Conservation (phyloP, 2,888 invertebrate genomes). For the Protophormia terraenovae region DNA sequence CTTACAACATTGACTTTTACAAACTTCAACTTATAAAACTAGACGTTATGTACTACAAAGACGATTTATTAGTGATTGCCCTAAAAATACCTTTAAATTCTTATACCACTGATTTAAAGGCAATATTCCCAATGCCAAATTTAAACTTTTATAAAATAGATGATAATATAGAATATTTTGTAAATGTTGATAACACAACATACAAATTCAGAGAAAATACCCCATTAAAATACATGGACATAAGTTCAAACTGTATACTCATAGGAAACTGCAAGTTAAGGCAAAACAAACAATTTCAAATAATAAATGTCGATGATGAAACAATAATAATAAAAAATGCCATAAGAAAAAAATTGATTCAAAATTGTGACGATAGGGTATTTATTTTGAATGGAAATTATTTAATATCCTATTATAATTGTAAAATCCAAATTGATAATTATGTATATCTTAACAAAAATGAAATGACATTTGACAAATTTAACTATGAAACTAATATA, state of each 20-base stretch:
- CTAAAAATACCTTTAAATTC: slow-evolving; percentile 2
- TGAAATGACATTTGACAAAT: slow-evolving; percentile 19
- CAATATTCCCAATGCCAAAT: slow-evolving; percentile 4
- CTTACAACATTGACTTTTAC: slow-evolving; percentile 10
- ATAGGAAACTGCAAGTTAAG: too few species aligned
- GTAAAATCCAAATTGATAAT: slow-evolving; percentile 1
- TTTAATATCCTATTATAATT: slow-evolving; percentile 20
- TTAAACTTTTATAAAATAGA: slow-evolving; percentile 11
- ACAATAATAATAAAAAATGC: slow-evolving; percentile 20
- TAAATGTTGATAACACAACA: too few species aligned
- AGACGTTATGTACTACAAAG: neutral
- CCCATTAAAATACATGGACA: too few species aligned
- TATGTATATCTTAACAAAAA: slow-evolving; percentile 8
- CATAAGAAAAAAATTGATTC: neutral
- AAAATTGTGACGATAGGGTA: neutral
- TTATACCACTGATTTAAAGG: neutral
- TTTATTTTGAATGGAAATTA: slow-evolving; percentile 24
- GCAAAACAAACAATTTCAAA: slow-evolving; percentile 5
- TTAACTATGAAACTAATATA: slow-evolving; percentile 3
- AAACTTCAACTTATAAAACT: slow-evolving; percentile 1
- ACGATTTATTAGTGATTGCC: slow-evolving; percentile 13
- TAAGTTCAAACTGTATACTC: too few species aligned
- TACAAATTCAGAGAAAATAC: too few species aligned
- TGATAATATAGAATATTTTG: slow-evolving; percentile 24
- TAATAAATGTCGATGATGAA: slow-evolving; percentile 18